Conservation (phyloP, 2,113 vertebrate genomes). For the Cettia cetti region DNA sequence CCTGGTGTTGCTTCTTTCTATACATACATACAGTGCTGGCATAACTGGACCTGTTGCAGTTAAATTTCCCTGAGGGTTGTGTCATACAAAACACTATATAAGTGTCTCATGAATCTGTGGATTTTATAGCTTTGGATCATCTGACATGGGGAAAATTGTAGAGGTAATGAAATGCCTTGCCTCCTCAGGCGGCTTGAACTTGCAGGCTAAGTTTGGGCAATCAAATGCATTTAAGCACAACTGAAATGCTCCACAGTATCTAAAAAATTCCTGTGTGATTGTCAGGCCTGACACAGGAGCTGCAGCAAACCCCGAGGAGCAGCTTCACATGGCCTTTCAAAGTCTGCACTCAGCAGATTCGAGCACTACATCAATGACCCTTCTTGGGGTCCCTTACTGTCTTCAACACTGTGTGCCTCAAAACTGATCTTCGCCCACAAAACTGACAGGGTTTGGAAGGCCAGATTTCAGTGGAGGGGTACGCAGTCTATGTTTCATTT, state of each 20-base stretch:
- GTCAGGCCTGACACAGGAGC: background rate
- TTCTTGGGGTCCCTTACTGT: background rate
- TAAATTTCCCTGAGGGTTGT: background rate
- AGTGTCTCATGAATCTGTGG: rapidly evolving
- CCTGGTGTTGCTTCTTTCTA: background rate
- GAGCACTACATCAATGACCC: rapidly evolving
- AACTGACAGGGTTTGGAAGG: background rate
- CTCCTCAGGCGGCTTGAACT: background rate
- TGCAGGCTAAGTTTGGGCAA: background rate
- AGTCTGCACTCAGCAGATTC: background rate
- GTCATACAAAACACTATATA: background rate
- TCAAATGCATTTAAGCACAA: background rate
- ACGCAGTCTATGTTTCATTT: background rate
- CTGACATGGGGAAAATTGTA: rapidly evolving
- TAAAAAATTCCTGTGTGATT: background rate
- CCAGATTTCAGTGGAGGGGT: too few relatives aligned
- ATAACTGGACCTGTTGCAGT: background rate
- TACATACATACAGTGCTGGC: background rate
- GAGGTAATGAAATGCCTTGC: background rate
- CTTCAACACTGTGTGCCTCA: background rate
- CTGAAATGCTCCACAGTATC: background rate
- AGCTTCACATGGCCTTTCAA: rapidly evolving
- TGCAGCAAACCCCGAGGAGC: background rate
- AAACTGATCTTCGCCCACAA: background rate
- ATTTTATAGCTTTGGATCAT: background rate